Conservation (phyloP, 2,797 vertebrate species). For the Myripristis jacobus region DNA sequence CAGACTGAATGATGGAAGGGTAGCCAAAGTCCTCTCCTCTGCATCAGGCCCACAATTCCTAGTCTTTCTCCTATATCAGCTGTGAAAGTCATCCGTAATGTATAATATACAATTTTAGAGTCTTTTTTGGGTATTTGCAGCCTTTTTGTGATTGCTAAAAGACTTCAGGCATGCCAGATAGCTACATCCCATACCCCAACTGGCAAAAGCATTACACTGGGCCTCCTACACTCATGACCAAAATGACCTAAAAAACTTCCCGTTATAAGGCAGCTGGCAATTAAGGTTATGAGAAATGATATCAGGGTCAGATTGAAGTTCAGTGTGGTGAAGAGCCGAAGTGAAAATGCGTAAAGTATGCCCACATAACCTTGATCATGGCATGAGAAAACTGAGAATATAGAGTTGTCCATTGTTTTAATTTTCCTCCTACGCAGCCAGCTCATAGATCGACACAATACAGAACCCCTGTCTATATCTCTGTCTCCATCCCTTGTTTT, state of each 20-base stretch:
- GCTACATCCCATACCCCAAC: neutral
- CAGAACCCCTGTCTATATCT: slow-evolving; percentile 26
- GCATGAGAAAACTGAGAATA: slow-evolving; percentile 30
- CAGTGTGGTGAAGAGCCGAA: slow-evolving; percentile 8
- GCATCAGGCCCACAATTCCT: no score
- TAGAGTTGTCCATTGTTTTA: slow-evolving; percentile 13
- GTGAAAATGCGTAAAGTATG: slow-evolving; percentile 14
- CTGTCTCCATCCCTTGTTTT: slow-evolving; percentile 3
- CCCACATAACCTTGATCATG: slow-evolving; percentile 40
- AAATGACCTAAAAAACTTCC: slow-evolving; percentile 39
- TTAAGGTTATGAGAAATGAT: slow-evolving; percentile 30
- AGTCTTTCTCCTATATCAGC: neutral
- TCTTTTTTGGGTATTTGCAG: slow-evolving; percentile 14
- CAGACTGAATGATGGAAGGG: no score
- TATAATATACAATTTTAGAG: no score
- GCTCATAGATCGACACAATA: slow-evolving; percentile 23
- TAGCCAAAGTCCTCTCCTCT: no score
- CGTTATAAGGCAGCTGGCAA: slow-evolving; percentile 43
- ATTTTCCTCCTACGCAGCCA: slow-evolving; percentile 14
- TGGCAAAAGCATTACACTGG: slow-evolving; percentile 1
- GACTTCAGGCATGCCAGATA: slow-evolving; percentile 1
- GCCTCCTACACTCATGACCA: slow-evolving; percentile 60
- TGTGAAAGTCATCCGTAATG: neutral
- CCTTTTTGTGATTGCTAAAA: neutral
- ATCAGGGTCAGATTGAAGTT: slow-evolving; percentile 42